These are phyloP conservation scores for Numida meleagris DNA, from an alignment of 2,113 vertebrate species.

Conservation along the genomic window DNA sequence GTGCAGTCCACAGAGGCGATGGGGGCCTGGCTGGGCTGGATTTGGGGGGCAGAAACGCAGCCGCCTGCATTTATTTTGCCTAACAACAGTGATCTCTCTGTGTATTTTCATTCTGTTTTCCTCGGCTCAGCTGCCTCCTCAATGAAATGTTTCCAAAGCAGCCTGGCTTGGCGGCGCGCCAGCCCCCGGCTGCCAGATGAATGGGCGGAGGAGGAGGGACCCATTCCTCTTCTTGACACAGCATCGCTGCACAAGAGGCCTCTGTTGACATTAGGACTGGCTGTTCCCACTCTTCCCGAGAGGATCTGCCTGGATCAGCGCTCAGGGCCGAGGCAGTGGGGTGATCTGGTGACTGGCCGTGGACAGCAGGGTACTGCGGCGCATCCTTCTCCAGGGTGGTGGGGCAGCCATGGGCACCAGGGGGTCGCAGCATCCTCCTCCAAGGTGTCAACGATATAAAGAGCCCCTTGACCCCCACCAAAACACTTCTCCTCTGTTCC, in stretches of 20 bases:
- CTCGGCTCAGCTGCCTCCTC: constrained; percentile 71
- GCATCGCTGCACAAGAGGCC: constrained; percentile 68
- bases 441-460: accelerated
- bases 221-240: constrained; percentile 71
- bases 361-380: neutral
- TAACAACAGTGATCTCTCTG: constrained; percentile 70
- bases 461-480: neutral
- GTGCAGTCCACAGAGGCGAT: neutral
- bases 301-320: constrained; percentile 5
- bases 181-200: constrained; percentile 63
- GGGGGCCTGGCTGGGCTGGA: neutral
- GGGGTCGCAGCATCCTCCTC: neutral
- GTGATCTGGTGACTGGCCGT: neutral
- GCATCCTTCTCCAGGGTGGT: neutral
- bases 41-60: constrained; percentile 23
- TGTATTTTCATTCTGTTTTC: constrained; percentile 70
- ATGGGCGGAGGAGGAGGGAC: constrained; percentile 66
- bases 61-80: constrained; percentile 48
- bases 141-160: constrained; percentile 74
- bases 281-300: constrained; percentile 35
- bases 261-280: constrained; percentile 69
- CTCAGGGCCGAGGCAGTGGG: neutral
- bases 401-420: neutral
- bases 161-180: constrained; percentile 50
- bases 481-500: neutral